phyloP scores from a whole-genome alignment of 2,888 invertebrate species.

The Cephus nigrinus region DNA sequence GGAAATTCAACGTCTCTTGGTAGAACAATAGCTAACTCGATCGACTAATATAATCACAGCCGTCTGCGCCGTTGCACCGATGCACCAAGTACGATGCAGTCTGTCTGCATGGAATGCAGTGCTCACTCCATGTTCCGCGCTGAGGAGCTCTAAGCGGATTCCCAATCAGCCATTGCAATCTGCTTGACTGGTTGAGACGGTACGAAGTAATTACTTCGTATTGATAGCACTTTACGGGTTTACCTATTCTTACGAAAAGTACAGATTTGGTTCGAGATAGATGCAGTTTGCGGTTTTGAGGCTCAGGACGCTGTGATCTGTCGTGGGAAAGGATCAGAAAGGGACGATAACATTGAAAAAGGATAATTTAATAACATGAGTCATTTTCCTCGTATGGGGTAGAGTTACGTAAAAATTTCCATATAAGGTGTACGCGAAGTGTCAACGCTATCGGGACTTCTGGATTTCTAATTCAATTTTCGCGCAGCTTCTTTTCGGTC shows the following conservation, averaged over 20 bases:
- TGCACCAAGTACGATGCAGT: background rate
- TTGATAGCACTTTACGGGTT: background rate
- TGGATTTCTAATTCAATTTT: background rate
- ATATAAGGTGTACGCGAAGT: background rate
- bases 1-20: background rate
- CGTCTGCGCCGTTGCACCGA: background rate
- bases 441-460: background rate
- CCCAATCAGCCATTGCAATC: conserved; percentile 5
- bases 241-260: background rate
- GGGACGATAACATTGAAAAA: background rate
- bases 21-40: background rate
- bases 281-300: background rate
- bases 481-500: background rate
- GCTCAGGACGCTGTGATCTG: background rate
- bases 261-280: background rate
- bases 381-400: background rate
- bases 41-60: background rate
- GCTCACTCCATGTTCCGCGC: background rate
- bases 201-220: background rate
- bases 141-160: conserved; percentile 4
- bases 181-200: background rate
- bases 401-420: background rate
- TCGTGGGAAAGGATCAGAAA: background rate
- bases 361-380: background rate
- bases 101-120: background rate